phyloP scores from a whole-genome alignment of 1,140 invertebrate genomes.

The Copidosoma floridanum region DNA sequence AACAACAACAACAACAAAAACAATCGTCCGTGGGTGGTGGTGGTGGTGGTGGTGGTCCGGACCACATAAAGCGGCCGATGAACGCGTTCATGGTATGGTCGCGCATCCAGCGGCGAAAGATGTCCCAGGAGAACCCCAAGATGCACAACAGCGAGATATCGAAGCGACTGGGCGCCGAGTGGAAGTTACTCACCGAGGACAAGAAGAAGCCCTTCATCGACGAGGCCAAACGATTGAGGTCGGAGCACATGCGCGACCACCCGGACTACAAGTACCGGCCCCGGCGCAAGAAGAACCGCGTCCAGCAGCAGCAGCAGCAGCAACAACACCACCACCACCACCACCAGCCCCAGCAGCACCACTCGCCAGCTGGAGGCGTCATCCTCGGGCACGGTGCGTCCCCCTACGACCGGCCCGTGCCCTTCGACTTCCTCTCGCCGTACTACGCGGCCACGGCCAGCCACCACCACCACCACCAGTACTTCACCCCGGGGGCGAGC shows the following conservation, averaged over 20 bases:
- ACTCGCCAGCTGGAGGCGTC: slow-evolving; percentile 54
- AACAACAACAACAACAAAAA: slow-evolving; percentile 30
- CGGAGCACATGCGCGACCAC: slow-evolving; percentile 98
- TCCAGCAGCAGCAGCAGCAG: slow-evolving; percentile 63
- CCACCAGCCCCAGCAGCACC: slow-evolving; percentile 53
- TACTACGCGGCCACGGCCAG: slow-evolving; percentile 61
- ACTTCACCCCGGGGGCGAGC: slow-evolving; percentile 66
- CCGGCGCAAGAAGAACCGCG: slow-evolving; percentile 74
- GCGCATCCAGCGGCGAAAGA: slow-evolving; percentile 92
- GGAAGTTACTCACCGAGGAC: slow-evolving; percentile 91
- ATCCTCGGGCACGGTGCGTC: slow-evolving; percentile 42
- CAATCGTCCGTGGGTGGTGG: slow-evolving; percentile 29
- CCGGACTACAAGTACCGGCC: slow-evolving; percentile 97
- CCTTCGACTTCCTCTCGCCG: slow-evolving; percentile 59
- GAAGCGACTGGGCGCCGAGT: slow-evolving; percentile 95
- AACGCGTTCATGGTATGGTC: slow-evolving; percentile 99
- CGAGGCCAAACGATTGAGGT: slow-evolving; percentile 92
- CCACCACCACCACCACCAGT: slow-evolving; percentile 54
- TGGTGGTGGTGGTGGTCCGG: slow-evolving; percentile 48
- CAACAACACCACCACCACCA: slow-evolving; percentile 83
- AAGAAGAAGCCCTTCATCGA: slow-evolving; percentile 98
- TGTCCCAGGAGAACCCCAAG: slow-evolving; percentile 98
- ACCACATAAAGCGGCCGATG: slow-evolving; percentile 94
- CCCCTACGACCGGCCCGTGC: slow-evolving; percentile 58
- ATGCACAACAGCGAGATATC: slow-evolving; percentile 99